Evolutionary conservation across 2,113 vertebrate genomes (phyloP).

Genomic region (Gavialis gangeticus): DNA sequence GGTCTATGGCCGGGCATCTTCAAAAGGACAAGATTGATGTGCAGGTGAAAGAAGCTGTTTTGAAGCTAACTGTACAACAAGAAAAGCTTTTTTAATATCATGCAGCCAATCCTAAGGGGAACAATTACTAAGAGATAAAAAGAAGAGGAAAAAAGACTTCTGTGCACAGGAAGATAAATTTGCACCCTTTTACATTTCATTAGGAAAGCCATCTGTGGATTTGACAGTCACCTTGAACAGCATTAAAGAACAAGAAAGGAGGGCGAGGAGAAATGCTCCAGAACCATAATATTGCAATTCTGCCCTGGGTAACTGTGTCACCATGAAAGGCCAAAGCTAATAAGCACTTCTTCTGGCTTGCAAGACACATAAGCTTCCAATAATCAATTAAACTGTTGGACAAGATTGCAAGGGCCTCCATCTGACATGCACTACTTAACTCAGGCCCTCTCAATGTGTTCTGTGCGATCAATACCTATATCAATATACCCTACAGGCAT

Average conservation of each 20-base stretch:
- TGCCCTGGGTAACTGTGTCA: conserved; percentile 21
- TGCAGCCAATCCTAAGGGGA: conserved; percentile 55
- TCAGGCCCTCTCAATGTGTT: neutral
- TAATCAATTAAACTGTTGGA: conserved; percentile 29
- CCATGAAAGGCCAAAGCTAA: conserved; percentile 22
- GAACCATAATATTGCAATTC: neutral
- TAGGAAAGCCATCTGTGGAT: conserved; percentile 48
- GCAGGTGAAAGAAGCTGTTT: neutral
- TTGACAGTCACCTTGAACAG: conserved; percentile 76
- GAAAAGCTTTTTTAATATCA: conserved; percentile 53
- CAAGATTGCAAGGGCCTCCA: neutral
- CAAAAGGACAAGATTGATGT: neutral
- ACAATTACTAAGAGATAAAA: conserved; percentile 69
- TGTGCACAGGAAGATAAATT: neutral
- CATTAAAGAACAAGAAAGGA: conserved; percentile 31
- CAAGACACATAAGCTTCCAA: conserved; percentile 19
- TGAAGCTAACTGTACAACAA: conserved; percentile 39
- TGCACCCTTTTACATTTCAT: conserved; percentile 46
- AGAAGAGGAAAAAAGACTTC: neutral
- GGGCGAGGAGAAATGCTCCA: conserved; percentile 28
- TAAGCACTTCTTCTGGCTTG: neutral
- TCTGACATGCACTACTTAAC: fast-evolving
- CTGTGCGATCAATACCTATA: neutral
- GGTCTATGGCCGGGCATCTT: neutral
- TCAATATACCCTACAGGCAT: neutral